phyloP scores from a whole-genome alignment of 2,797 vertebrate species.

The Rhinichthys osculus region DNA sequence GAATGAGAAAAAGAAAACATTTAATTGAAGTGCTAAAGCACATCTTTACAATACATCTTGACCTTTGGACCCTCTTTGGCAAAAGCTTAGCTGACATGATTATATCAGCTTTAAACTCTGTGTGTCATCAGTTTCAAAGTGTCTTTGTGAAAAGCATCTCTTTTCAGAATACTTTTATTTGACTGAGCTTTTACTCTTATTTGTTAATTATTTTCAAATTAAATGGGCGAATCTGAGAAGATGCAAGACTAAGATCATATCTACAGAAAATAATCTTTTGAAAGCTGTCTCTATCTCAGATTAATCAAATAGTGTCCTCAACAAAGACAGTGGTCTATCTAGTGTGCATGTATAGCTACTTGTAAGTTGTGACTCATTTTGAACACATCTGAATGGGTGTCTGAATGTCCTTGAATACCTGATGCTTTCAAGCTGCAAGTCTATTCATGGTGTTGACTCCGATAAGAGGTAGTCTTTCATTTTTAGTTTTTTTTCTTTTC shows the following conservation, averaged over 20 bases:
- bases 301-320: not conserved
- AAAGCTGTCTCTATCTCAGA: not conserved
- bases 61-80: not conserved
- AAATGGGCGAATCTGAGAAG: not conserved
- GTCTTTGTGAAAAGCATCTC: not conserved
- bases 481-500: not conserved
- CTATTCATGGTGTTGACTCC: not conserved
- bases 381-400: not conserved
- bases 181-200: not conserved
- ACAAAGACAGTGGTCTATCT: not conserved
- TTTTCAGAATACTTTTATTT: too few species aligned
- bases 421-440: not conserved
- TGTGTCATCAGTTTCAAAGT: constrained; percentile 1
- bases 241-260: not conserved
- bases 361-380: not conserved
- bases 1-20: too few species aligned
- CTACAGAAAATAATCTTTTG: not conserved
- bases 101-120: not conserved
- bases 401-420: not conserved
- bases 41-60: not conserved
- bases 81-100: not conserved
- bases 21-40: not conserved
- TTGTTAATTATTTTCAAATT: not conserved
- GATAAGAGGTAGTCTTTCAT: not conserved
- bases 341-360: not conserved